Percentiles rank a stretch among this genome's conserved stretches.
These are phyloP conservation scores for Onthophagus sagittarius DNA, from an alignment of 2,888 invertebrate genomes.

Conservation along the genomic window DNA sequence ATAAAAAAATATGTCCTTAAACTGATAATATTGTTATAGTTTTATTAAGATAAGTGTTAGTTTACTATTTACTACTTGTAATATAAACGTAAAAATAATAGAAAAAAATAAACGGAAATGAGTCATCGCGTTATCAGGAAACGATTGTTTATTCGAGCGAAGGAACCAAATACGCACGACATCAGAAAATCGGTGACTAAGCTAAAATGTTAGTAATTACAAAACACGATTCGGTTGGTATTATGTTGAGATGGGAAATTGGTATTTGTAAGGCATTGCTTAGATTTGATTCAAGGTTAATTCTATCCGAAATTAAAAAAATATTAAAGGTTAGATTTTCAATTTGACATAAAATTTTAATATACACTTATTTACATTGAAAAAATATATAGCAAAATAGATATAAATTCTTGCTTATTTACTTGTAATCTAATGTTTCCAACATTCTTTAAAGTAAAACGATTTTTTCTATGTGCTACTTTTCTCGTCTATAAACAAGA, in stretches of 20 bases:
- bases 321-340: background rate
- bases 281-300: background rate
- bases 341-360: too few species aligned
- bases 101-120: background rate
- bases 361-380: too few species aligned
- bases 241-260: background rate
- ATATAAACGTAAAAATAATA: background rate
- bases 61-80: background rate
- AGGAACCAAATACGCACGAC: background rate
- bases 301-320: background rate
- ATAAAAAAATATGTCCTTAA: background rate
- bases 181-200: background rate
- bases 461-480: background rate
- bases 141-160: background rate
- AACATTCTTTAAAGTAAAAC: background rate
- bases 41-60: background rate
- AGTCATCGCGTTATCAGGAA: background rate
- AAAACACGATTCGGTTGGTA: background rate
- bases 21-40: background rate
- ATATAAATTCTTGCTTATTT: too few species aligned
- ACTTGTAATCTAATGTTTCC: background rate
- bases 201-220: background rate
- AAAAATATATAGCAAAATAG: too few species aligned
- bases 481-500: background rate
- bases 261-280: background rate